A percentile compares a stretch with the other conserved stretches of the same genome.
Evolutionary conservation across 2,113 vertebrate genomes (phyloP).

Genomic region (Tachycineta bicolor): DNA sequence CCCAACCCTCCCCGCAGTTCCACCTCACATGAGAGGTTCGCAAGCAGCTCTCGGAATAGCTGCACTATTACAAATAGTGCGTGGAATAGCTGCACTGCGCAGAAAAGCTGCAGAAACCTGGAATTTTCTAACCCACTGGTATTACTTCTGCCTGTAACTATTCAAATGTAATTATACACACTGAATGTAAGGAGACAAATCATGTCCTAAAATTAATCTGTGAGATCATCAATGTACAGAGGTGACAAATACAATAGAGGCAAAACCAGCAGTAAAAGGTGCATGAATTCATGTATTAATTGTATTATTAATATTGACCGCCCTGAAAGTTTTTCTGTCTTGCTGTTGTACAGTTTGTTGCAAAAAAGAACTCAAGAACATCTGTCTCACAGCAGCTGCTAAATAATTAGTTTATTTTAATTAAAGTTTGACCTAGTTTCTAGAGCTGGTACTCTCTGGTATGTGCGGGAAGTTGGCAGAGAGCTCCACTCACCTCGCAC

Average conservation of each 20-base stretch:
- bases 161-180: neutral
- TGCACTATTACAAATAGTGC: fast-evolving
- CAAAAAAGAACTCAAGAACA: neutral
- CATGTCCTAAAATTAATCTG: neutral
- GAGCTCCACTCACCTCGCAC: neutral
- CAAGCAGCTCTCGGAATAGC: fast-evolving
- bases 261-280: neutral
- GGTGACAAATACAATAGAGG: neutral
- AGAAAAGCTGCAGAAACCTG: neutral
- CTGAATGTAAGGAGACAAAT: neutral
- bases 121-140: neutral
- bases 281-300: neutral
- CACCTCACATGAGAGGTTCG: fast-evolving
- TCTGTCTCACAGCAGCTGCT: neutral
- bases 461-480: fast-evolving
- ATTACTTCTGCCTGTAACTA: neutral
- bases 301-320: neutral
- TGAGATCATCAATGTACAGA: neutral
- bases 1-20: neutral
- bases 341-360: neutral
- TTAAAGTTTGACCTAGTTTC: neutral
- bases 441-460: neutral
- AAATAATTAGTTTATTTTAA: constrained; percentile 17
- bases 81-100: fast-evolving
- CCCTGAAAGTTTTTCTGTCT: neutral